Base-by-base conservation (phyloP, 2,888 invertebrate species). In the Acronicta psi region DNA sequence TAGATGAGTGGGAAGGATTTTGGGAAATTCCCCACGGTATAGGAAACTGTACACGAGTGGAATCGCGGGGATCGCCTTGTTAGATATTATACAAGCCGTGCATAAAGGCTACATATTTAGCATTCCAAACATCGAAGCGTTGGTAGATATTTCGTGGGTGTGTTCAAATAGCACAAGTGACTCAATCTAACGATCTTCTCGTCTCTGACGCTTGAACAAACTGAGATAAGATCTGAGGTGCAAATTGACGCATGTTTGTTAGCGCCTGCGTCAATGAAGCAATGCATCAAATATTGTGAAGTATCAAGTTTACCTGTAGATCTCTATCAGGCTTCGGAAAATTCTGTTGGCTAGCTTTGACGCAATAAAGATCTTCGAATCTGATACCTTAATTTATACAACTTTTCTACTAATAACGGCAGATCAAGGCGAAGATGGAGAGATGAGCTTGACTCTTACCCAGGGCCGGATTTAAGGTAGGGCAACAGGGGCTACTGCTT, bases 231-330 rank as follows among this genome's bases (percentile, higher is more conserved):
- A 41, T 20, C 18, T 20, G 6, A 11, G n/a, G 20, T 25, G 11
- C 23, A 59, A 70, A 67, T 40, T 67, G 66, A 65, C 72, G 66
- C 43, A 45, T 20, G 7, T 20, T 51, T 34, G 13, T 2, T 4
- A 52, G n/a, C 44, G 11, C 6, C 7, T 43, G 16, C 64, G 52
- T 49, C 59, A 49, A 44, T 25, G 4, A 13, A 47, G 5, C 47
- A n/a, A 64, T 59, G n/a, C 52, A 53, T 65, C 44, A 53, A 45
- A 44, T 44, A n/a, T 18, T 25, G n/a, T 37, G 16, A 38, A 34
- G 34, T 17, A 36, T 13, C 29, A 17, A 42, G 50, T 31, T 38
- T 40, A 44, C 43, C 9, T 20, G 23, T 0, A n/a, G 40, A 52
- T 65, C 37, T 57, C 6, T 40, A 44, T 46, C 43, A 29, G 6